Percentiles rank a stretch among this genome's conserved stretches.
Conservation (phyloP, 1,140 invertebrate genomes). For the Magallana gigas region DNA sequence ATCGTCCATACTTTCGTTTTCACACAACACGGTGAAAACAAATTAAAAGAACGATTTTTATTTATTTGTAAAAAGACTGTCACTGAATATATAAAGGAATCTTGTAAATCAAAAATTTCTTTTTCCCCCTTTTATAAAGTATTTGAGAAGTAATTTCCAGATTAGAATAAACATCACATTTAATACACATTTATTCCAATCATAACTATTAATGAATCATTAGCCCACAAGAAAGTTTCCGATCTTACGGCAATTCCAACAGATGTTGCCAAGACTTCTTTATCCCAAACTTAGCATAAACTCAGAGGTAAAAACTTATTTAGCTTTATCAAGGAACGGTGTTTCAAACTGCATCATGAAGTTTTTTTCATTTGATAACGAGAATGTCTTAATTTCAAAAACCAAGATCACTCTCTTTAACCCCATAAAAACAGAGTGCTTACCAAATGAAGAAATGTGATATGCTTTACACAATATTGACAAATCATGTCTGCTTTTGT, state of each 20-base stretch:
- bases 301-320: slow-evolving; percentile 52
- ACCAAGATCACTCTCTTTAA: slow-evolving; percentile 51
- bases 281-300: slow-evolving; percentile 54
- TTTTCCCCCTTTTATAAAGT: not conserved
- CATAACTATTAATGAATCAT: too few relatives aligned
- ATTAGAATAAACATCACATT: not conserved
- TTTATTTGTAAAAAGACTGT: too few relatives aligned
- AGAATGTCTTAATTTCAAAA: too few relatives aligned
- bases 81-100: too few relatives aligned
- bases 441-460: not conserved
- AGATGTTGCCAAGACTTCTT: slow-evolving; percentile 56
- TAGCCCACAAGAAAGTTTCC: slow-evolving; percentile 32
- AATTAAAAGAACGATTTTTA: too few relatives aligned
- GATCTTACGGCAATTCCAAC: slow-evolving; percentile 37
- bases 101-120: not conserved
- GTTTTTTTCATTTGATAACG: too few relatives aligned
- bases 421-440: not conserved
- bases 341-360: not conserved
- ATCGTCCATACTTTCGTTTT: too few relatives aligned
- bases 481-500: not conserved
- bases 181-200: not conserved
- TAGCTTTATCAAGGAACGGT: too few relatives aligned
- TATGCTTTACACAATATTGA: not conserved
- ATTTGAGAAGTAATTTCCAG: too few relatives aligned
- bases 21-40: too few relatives aligned